phyloP scores from a whole-genome alignment of 2,888 invertebrate genomes.

The Hyalella azteca region DNA sequence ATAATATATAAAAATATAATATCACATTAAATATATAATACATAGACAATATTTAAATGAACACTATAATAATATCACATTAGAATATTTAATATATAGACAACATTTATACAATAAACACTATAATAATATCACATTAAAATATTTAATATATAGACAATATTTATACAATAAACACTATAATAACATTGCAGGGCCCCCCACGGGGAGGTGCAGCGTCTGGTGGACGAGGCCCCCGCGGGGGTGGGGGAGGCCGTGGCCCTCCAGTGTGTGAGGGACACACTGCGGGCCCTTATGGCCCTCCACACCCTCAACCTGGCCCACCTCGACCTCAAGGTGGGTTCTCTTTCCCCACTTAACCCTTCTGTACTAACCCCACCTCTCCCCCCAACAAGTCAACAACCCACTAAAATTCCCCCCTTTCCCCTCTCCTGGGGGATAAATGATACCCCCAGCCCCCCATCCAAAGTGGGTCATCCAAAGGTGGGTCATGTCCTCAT shows the following conservation, averaged over 20 bases:
- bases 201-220: slow-evolving; percentile 51
- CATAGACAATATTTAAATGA: not conserved
- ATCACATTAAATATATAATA: too few relatives aligned
- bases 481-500: too few relatives aligned
- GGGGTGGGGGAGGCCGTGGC: slow-evolving; percentile 62
- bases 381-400: too few relatives aligned
- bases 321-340: slow-evolving; percentile 66
- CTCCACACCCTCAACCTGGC: slow-evolving; percentile 65
- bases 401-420: too few relatives aligned
- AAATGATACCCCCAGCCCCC: too few relatives aligned
- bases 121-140: not conserved
- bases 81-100: too few relatives aligned
- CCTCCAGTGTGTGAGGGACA: slow-evolving; percentile 63
- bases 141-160: not conserved
- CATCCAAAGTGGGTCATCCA: too few relatives aligned
- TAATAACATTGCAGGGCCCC: slow-evolving; percentile 36
- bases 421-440: too few relatives aligned
- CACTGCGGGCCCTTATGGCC: slow-evolving; percentile 64
- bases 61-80: not conserved
- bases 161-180: not conserved
- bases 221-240: slow-evolving; percentile 61
- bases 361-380: too few relatives aligned
- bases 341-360: not conserved
- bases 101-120: not conserved
- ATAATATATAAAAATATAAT: not conserved